Evolutionary conservation across 2,888 invertebrate genomes (phyloP).

Genomic region (Tillus elongatus): DNA sequence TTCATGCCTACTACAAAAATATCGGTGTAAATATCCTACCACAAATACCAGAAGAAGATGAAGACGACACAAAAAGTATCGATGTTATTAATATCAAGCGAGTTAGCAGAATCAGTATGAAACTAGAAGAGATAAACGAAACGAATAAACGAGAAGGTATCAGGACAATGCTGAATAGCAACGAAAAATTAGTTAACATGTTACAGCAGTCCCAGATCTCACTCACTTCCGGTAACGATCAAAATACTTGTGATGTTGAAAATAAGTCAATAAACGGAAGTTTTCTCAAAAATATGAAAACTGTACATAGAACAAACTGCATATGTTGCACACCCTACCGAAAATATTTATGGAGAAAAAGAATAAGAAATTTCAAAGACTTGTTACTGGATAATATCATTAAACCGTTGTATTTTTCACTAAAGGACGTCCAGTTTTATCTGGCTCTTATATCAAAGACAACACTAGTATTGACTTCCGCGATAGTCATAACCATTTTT

Average conservation of each 20-base stretch:
- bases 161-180: neutral
- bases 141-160: neutral
- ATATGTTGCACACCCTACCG: neutral
- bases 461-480: neutral
- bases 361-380: neutral
- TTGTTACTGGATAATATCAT: neutral
- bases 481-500: neutral
- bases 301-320: neutral
- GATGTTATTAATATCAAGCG: neutral
- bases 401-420: neutral
- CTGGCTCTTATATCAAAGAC: neutral
- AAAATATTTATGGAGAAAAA: neutral
- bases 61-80: conserved; percentile 1
- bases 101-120: neutral
- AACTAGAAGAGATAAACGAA: conserved; percentile 2
- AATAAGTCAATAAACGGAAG: conserved; percentile 1
- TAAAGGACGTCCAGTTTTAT: neutral
- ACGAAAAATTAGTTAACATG: neutral
- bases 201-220: neutral
- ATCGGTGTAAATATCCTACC: conserved; percentile 1
- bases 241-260: neutral
- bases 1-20: neutral
- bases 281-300: conserved; percentile 1
- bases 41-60: conserved; percentile 1
- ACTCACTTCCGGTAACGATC: neutral